These are phyloP conservation scores for Neotoma lepida DNA, from an alignment of 2,113 vertebrate species.

Conservation along the genomic window DNA sequence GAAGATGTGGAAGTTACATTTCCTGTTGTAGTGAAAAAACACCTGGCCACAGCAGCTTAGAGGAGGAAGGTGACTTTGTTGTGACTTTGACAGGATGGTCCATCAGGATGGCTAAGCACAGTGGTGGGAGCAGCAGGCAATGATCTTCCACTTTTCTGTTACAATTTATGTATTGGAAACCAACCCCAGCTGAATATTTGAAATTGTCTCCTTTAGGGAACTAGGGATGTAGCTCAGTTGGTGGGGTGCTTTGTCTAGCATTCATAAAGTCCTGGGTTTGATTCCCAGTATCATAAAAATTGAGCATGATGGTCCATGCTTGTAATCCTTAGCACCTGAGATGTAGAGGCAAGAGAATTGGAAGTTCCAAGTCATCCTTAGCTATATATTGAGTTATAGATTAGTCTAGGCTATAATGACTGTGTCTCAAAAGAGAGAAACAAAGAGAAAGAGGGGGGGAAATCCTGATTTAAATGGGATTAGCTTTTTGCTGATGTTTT, in stretches of 20 bases:
- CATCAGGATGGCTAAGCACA: too few species aligned
- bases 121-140: too few species aligned
- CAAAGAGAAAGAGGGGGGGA: rapidly evolving
- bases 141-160: too few species aligned
- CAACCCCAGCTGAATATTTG: neutral
- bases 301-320: too few species aligned
- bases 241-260: neutral
- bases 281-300: neutral
- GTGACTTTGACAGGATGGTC: neutral
- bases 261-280: neutral
- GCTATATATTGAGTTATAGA: neutral
- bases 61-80: neutral
- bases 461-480: neutral
- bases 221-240: neutral
- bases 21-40: neutral
- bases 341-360: neutral
- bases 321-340: neutral
- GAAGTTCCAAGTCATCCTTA: too few species aligned
- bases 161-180: too few species aligned
- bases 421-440: neutral
- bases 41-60: neutral
- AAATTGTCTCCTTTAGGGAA: neutral
- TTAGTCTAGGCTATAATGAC: too few species aligned
- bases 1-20: neutral
- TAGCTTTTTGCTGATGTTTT: neutral